Evolutionary conservation across 1,140 invertebrate species (phyloP), one percentile per base, ranked within the genome.

Genomic region (Aphelenchoides avenae): DNA sequence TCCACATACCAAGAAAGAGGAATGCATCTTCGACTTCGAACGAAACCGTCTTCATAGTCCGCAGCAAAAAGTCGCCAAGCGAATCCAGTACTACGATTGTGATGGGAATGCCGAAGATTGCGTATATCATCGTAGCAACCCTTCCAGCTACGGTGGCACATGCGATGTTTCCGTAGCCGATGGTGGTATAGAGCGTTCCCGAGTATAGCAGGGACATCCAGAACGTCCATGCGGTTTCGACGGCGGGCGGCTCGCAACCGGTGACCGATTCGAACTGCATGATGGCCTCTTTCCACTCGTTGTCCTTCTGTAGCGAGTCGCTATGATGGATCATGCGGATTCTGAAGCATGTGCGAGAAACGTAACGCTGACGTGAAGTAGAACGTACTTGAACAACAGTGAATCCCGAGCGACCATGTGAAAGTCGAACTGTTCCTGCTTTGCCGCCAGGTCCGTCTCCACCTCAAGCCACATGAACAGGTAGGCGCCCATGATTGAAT

Each of bases 91-190:
- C 56, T 6, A 58, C 56, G 29, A 58, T 58, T 53, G 39, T 62
- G 48, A 94, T 79, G 0, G 91, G 90, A 64, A 94, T 94, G 18
- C 91, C 91, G 60, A 93, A 80, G 71, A 94, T 90, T 33, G 91
- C 91, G 79, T 95, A 95, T 73, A 93, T 87, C 69, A 95, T 93
- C 13, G 91, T 94, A 27, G 89, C 87, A 54, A 94, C 85, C 79
- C 92, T 91, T 18, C 91, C 91, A 76, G 85, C 86, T 63, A 86
- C 83, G 0, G 91, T 95, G 80, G 90, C 91, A 1, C 90, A 90
- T 0, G 89, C 87, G 42, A 95, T 91, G 77, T 95, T 89, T 13
- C 91, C 91, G 78, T 94, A 95, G 34, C 91, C 91, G 92, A 64
- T 64, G 5, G 66, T 68, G 30, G 66, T 68, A 47, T 65, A 68